Conservation (phyloP, 2,797 vertebrate genomes). For the Bufotes viridis region DNA sequence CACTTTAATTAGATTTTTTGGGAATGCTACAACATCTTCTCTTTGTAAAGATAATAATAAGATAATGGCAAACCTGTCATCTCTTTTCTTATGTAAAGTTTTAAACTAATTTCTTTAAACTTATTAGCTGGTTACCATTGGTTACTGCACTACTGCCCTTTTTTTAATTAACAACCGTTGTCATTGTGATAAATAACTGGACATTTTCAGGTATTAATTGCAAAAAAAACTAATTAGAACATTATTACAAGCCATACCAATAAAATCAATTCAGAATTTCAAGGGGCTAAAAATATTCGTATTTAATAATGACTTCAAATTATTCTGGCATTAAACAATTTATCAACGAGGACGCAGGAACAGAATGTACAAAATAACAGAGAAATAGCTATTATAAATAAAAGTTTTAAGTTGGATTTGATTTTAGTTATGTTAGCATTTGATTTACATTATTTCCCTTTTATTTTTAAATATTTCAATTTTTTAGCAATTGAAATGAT, state of each 20-base stretch:
- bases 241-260: neutral
- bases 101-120: neutral
- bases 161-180: neutral
- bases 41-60: neutral
- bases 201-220: neutral
- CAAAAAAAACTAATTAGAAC: conserved; percentile 5
- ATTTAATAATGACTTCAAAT: neutral
- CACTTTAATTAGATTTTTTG: too few species aligned
- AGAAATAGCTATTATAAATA: too few species aligned
- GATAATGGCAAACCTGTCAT: too few species aligned
- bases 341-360: too few species aligned
- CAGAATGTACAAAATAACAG: neutral
- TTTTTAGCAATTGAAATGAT: neutral
- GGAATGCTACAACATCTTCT: too few species aligned
- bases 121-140: neutral
- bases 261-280: neutral
- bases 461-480: neutral
- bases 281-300: neutral
- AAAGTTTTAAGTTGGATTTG: too few species aligned
- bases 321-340: neutral
- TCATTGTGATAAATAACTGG: neutral
- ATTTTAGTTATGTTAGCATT: too few species aligned
- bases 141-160: neutral
- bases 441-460: neutral
- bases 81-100: neutral